Conservation (phyloP, 2,113 vertebrate species). For the Corvus hawaiiensis region DNA sequence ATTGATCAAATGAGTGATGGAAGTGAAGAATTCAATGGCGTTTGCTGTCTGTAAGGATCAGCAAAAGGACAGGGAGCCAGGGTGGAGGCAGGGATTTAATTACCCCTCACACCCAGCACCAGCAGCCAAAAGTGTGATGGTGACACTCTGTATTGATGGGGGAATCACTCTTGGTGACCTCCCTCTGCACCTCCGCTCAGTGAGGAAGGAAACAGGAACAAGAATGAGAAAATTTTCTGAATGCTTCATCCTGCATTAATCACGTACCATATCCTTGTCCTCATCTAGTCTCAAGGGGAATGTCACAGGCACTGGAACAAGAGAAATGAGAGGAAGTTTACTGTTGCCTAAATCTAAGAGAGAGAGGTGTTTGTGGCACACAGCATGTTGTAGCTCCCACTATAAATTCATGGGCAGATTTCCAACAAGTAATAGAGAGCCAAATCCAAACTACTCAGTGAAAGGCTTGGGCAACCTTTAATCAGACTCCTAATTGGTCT, state of each 20-base stretch:
- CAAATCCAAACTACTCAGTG: conserved; percentile 2
- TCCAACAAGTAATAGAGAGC: conserved; percentile 24
- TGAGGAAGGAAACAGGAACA: neutral
- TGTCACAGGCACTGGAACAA: neutral
- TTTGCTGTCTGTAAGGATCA: neutral
- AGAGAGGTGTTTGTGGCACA: conserved; percentile 41
- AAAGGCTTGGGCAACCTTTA: conserved; percentile 48
- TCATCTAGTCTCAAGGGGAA: neutral
- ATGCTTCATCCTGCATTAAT: conserved; percentile 10
- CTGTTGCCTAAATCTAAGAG: neutral
- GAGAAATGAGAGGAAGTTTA: conserved; percentile 37
- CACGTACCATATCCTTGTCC: neutral
- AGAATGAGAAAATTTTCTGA: neutral
- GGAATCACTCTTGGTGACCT: neutral
- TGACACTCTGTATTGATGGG: neutral
- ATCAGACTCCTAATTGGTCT: conserved; percentile 42
- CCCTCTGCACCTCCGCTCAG: neutral
- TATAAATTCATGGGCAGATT: conserved; percentile 18
- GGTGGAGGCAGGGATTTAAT: neutral
- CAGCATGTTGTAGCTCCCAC: conserved; percentile 7
- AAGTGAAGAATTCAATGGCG: neutral
- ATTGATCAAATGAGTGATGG: conserved; percentile 39
- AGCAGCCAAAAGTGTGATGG: neutral
- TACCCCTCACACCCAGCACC: neutral
- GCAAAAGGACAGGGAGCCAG: neutral